A percentile compares a stretch with the other conserved stretches of the same genome.
Evolutionary conservation across 2,888 invertebrate species (phyloP).

Genomic region (Pharmacophagus antenor): DNA sequence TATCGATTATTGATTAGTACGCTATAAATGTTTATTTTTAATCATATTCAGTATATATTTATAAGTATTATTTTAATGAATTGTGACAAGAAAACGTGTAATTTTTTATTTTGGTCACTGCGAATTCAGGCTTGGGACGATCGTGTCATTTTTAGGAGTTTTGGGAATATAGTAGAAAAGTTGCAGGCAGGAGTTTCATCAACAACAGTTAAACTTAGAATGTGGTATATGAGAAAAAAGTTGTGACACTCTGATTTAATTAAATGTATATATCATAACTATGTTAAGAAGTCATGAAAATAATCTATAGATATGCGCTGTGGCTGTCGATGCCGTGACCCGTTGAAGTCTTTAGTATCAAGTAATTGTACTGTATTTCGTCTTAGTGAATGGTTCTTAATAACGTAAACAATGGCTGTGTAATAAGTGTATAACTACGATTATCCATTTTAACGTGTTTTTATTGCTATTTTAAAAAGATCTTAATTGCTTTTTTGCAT

Average conservation of each 20-base stretch:
- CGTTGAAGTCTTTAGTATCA: slow-evolving; percentile 26
- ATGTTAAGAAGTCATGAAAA: neutral
- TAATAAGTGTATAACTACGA: slow-evolving; percentile 6
- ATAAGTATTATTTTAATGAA: too few relatives aligned
- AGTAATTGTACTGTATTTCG: neutral
- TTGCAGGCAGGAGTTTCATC: too few relatives aligned
- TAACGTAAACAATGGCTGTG: neutral
- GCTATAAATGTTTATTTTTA: too few relatives aligned
- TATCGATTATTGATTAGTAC: too few relatives aligned
- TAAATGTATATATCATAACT: neutral
- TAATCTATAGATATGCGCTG: neutral
- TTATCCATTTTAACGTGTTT: slow-evolving; percentile 29
- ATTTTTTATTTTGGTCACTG: too few relatives aligned
- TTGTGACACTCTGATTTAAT: too few relatives aligned
- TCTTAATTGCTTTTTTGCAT: neutral
- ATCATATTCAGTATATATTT: too few relatives aligned
- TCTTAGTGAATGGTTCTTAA: neutral
- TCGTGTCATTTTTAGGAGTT: too few relatives aligned
- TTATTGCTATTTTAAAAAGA: slow-evolving; percentile 26
- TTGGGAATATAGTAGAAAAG: too few relatives aligned
- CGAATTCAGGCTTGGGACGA: too few relatives aligned
- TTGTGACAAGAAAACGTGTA: too few relatives aligned
- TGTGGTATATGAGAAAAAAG: too few relatives aligned
- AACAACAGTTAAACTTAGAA: neutral
- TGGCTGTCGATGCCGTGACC: neutral